Conservation (phyloP, 2,797 vertebrate species). For the Clarias platycephalus region DNA sequence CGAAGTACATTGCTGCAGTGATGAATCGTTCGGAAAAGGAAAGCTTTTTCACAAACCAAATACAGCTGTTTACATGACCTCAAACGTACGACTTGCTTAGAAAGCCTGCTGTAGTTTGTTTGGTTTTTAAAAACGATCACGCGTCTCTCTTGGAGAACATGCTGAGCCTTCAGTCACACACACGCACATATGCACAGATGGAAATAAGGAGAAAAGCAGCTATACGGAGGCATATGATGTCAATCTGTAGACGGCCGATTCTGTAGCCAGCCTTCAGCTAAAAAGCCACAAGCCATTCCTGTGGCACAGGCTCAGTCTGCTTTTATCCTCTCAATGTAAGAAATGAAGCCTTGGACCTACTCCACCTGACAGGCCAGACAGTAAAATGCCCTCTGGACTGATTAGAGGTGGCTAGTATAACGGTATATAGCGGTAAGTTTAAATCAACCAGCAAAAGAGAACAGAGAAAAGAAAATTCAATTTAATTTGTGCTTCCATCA, state of each 20-base stretch:
- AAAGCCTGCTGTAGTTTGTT: slow-evolving; percentile 38
- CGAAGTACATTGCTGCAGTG: slow-evolving; percentile 27
- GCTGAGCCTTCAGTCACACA: slow-evolving; percentile 28
- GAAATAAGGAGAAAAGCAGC: slow-evolving; percentile 20
- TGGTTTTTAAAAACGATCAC: slow-evolving; percentile 20
- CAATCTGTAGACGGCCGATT: slow-evolving; percentile 28
- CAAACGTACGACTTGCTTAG: slow-evolving; percentile 38
- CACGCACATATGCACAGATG: slow-evolving; percentile 27
- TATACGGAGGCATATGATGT: slow-evolving; percentile 32
- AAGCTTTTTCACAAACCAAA: slow-evolving; percentile 43
- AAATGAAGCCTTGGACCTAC: slow-evolving; percentile 59
- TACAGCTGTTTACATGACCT: slow-evolving; percentile 52
- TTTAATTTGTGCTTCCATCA: slow-evolving; percentile 1
- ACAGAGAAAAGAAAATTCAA: neutral
- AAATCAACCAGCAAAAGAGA: neutral
- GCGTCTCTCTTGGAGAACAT: slow-evolving; percentile 15
- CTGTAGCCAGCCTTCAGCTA: slow-evolving; percentile 23
- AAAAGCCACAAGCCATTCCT: slow-evolving; percentile 33
- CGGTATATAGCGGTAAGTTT: neutral
- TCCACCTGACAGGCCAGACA: slow-evolving; percentile 52
- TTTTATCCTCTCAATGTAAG: slow-evolving; percentile 65
- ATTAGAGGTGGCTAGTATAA: slow-evolving; percentile 16
- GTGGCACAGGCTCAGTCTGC: slow-evolving; percentile 62
- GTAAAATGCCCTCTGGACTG: slow-evolving; percentile 38
- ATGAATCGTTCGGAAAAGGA: slow-evolving; percentile 45